phyloP scores from a whole-genome alignment of 2,888 invertebrate genomes.

The Myopa tessellatipennis region DNA sequence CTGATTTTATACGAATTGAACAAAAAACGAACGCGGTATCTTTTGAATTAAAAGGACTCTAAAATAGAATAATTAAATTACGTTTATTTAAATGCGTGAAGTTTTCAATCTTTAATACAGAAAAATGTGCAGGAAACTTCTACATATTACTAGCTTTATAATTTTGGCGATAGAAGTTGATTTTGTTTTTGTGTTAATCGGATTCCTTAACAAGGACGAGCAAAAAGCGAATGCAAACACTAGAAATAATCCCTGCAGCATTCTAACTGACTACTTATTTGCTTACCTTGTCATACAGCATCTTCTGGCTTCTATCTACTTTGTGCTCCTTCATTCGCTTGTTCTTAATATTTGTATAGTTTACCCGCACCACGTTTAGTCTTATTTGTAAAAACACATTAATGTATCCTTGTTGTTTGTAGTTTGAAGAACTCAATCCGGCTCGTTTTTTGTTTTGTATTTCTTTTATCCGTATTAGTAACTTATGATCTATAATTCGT shows the following conservation, averaged over 20 bases:
- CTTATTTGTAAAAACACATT: not conserved
- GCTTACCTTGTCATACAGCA: not conserved
- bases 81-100: too few relatives aligned
- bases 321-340: not conserved
- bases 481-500: not conserved
- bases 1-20: too few relatives aligned
- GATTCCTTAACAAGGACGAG: too few relatives aligned
- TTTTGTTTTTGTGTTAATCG: too few relatives aligned
- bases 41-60: too few relatives aligned
- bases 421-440: not conserved
- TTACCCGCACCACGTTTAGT: not conserved
- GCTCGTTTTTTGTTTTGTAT: conserved; percentile 38
- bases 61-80: too few relatives aligned
- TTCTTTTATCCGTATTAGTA: not conserved
- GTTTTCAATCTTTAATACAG: not conserved
- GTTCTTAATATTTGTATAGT: not conserved
- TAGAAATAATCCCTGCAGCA: not conserved
- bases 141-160: not conserved
- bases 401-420: not conserved
- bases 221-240: too few relatives aligned
- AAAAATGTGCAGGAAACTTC: conserved; percentile 14
- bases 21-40: too few relatives aligned
- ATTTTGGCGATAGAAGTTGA: not conserved
- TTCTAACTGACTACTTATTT: not conserved
- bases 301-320: not conserved